Conservation (phyloP, 2,888 invertebrate species). For the Theristus sp. region DNA sequence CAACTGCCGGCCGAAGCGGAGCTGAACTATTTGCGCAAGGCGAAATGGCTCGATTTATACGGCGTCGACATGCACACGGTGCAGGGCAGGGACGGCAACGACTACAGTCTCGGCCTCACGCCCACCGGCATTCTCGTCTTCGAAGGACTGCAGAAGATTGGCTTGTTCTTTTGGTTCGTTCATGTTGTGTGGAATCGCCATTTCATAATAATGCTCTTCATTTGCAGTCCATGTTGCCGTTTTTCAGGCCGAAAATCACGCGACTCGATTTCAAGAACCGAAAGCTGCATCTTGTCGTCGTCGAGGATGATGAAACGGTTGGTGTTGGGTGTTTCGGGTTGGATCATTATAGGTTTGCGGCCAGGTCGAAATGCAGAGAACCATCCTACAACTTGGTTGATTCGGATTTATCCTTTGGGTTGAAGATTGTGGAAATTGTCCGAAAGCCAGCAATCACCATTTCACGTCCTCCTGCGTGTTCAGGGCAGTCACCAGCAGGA, state of each 20-base stretch:
- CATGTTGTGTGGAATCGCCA: not conserved
- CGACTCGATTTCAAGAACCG: conserved; percentile 93
- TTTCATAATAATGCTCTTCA: too few species aligned
- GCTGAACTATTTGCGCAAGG: conserved; percentile 64
- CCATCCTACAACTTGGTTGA: too few species aligned
- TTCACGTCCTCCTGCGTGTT: too few species aligned
- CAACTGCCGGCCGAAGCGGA: conserved; percentile 87
- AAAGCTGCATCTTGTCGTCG: conserved; percentile 83
- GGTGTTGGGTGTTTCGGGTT: not conserved
- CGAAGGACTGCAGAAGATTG: conserved; percentile 87
- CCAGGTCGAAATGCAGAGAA: too few species aligned
- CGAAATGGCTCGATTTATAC: conserved; percentile 94
- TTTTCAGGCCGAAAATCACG: conserved; percentile 63
- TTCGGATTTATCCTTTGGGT: too few species aligned
- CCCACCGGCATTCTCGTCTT: conserved; percentile 96
- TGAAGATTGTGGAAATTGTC: too few species aligned
- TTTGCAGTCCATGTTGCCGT: not conserved
- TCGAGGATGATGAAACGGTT: conserved; percentile 75
- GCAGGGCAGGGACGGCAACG: conserved; percentile 69
- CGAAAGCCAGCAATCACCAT: too few species aligned
- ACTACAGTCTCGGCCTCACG: conserved; percentile 84
- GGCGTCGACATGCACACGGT: conserved; percentile 98
- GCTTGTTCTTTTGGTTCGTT: conserved; percentile 71
- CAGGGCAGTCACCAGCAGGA: conserved; percentile 57
- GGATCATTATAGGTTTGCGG: too few species aligned